Percentiles rank a stretch among this genome's conserved stretches.
Conservation (phyloP, 2,888 invertebrate species). For the Pyralis farinalis region DNA sequence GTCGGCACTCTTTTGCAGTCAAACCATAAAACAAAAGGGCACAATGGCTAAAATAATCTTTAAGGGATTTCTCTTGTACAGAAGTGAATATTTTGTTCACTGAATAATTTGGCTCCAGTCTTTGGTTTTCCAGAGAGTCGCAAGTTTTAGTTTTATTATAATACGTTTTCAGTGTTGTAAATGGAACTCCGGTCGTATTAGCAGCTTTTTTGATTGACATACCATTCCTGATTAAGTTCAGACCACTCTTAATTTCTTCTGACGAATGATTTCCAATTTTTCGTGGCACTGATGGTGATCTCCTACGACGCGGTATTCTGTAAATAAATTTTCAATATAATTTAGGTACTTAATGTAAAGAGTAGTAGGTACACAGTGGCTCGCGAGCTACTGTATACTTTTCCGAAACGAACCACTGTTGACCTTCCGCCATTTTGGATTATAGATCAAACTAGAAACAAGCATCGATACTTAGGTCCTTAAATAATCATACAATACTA, state of each 20-base stretch:
- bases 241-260: constrained; percentile 6
- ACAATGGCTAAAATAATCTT: constrained; percentile 17
- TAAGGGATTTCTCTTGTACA: constrained; percentile 13
- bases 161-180: constrained; percentile 6
- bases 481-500: too few relatives aligned
- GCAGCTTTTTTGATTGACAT: constrained; percentile 5
- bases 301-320: constrained; percentile 2
- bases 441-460: too few relatives aligned
- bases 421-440: constrained; percentile 15
- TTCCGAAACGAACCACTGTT: constrained; percentile 12
- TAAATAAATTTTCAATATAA: constrained; percentile 2
- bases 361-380: constrained; percentile 8
- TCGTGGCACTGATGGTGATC: too few relatives aligned
- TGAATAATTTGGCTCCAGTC: constrained; percentile 11
- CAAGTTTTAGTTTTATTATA: constrained; percentile 7
- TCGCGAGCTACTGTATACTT: background rate
- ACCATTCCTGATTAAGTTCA: constrained; percentile 4
- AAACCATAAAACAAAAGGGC: constrained; percentile 18
- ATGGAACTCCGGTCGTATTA: constrained; percentile 1
- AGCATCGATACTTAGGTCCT: too few relatives aligned
- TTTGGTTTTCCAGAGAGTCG: constrained; percentile 7
- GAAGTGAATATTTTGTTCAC: constrained; percentile 15
- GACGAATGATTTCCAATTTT: constrained; percentile 7
- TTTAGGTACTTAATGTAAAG: constrained; percentile 1
- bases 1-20: constrained; percentile 16